phyloP scores from a whole-genome alignment of 1,140 invertebrate species.

The Temnothorax curvispinosus region DNA sequence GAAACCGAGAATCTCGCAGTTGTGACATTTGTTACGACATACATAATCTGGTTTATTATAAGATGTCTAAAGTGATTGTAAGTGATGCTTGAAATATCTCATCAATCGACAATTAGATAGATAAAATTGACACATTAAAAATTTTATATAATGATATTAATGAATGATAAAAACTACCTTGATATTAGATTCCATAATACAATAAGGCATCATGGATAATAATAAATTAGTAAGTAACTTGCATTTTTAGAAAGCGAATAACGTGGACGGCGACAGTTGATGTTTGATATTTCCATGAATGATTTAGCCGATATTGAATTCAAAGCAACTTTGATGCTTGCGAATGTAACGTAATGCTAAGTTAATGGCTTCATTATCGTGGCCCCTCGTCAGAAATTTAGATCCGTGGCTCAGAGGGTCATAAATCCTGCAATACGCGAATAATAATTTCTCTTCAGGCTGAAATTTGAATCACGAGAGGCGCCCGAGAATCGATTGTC shows the following conservation, averaged over 20 bases:
- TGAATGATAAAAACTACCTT: background rate
- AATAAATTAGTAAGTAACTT: background rate
- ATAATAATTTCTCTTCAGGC: conserved; percentile 31
- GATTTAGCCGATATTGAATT: conserved; percentile 12
- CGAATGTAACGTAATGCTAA: background rate
- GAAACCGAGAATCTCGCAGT: conserved; percentile 22
- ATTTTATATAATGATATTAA: background rate
- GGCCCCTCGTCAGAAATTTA: conserved; percentile 15
- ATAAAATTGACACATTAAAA: background rate
- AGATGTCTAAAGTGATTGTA: background rate
- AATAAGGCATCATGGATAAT: background rate
- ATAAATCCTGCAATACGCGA: conserved; percentile 34
- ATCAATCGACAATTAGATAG: background rate
- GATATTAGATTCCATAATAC: background rate
- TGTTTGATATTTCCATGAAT: background rate
- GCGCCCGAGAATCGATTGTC: conserved; percentile 42
- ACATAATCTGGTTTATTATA: background rate
- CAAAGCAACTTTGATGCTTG: background rate
- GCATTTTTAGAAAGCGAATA: background rate
- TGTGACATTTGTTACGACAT: conserved; percentile 32
- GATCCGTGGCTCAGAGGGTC: background rate
- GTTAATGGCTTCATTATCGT: conserved; percentile 43
- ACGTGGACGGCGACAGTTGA: background rate
- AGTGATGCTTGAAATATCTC: background rate
- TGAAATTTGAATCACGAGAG: conserved; percentile 55